Percentiles rank a stretch among this genome's conserved stretches.
Evolutionary conservation across 2,113 vertebrate species (phyloP).

Genomic region (Ciconia stormi): DNA sequence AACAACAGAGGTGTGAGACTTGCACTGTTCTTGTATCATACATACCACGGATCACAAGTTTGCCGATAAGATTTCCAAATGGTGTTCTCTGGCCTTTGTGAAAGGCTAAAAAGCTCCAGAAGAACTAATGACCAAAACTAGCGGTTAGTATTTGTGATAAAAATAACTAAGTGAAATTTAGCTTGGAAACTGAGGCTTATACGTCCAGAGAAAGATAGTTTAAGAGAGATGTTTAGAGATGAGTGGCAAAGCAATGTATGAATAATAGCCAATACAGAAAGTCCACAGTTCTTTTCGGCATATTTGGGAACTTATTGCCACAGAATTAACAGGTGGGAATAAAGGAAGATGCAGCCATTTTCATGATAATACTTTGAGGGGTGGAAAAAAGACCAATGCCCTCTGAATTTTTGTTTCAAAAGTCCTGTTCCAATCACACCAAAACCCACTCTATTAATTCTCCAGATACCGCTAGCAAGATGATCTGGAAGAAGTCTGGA

Average conservation of each 20-base stretch:
- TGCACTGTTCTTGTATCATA: not conserved
- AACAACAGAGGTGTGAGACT: not conserved
- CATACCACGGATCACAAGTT: not conserved
- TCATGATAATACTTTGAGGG: not conserved
- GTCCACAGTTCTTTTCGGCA: not conserved
- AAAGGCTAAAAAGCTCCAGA: not conserved
- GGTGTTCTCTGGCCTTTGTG: not conserved
- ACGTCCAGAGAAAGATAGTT: not conserved
- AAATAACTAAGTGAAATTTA: not conserved
- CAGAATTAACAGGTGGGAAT: not conserved
- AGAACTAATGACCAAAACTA: not conserved
- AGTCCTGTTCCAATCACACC: not conserved
- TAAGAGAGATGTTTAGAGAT: not conserved
- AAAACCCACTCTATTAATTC: not conserved
- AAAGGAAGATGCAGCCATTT: not conserved
- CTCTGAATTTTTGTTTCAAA: not conserved
- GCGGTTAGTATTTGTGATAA: not conserved
- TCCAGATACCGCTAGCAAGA: not conserved
- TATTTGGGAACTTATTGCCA: not conserved
- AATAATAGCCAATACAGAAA: not conserved
- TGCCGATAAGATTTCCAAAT: not conserved
- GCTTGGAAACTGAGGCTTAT: not conserved
- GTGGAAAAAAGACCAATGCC: not conserved
- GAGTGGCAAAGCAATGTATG: not conserved
- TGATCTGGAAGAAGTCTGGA: not conserved